These are phyloP conservation scores for Hemiscyllium ocellatum DNA, from an alignment of 2,113 vertebrate species.

Conservation along the genomic window DNA sequence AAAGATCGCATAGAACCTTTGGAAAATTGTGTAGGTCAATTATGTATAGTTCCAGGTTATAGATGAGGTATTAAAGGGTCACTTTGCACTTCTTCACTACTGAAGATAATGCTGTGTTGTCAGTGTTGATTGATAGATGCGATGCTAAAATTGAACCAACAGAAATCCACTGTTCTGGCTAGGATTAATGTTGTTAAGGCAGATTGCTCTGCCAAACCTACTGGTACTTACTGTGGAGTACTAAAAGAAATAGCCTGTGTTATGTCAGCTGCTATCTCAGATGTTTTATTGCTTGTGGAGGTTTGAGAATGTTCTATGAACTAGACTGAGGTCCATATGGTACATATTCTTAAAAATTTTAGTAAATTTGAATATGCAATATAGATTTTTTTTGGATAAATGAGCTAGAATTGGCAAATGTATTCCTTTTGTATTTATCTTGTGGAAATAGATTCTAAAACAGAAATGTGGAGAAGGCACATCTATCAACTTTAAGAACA, in stretches of 20 bases:
- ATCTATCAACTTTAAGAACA: not conserved
- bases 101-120: not conserved
- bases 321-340: not conserved
- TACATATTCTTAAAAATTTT: not conserved
- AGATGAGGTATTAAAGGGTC: not conserved
- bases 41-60: not conserved
- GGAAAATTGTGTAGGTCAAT: constrained; percentile 6
- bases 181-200: not conserved
- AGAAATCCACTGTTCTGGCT: not conserved
- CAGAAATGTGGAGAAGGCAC: not conserved
- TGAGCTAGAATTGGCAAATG: not conserved
- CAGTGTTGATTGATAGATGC: not conserved
- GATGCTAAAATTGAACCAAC: not conserved
- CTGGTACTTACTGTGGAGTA: not conserved
- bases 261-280: not conserved
- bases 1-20: not conserved
- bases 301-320: not conserved
- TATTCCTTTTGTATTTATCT: not conserved
- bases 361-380: not conserved
- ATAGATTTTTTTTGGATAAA: not conserved
- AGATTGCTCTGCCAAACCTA: not conserved
- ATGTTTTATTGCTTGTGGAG: not conserved
- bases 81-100: not conserved
- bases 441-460: not conserved
- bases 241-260: not conserved